Conservation (phyloP, 2,888 invertebrate species). For the Ctena decussata region DNA sequence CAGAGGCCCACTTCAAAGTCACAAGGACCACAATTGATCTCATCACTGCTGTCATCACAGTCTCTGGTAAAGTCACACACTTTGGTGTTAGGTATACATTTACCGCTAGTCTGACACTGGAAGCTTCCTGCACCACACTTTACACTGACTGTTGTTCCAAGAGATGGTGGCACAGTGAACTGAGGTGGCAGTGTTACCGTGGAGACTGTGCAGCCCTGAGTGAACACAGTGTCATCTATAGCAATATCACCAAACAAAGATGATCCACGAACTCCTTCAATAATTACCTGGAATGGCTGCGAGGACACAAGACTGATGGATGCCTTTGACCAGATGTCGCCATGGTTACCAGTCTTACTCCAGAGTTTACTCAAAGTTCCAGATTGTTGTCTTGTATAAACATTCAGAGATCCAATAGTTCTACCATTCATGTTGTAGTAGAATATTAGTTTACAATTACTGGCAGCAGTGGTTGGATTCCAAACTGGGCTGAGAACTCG, state of each 20-base stretch:
- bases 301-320: slow-evolving; percentile 65
- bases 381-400: slow-evolving; percentile 70
- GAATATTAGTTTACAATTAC: slow-evolving; percentile 73
- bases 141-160: slow-evolving; percentile 65
- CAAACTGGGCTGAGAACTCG: slow-evolving; percentile 82
- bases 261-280: slow-evolving; percentile 79
- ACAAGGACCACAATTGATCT: slow-evolving; percentile 81
- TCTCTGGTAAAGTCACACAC: slow-evolving; percentile 80
- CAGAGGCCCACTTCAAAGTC: slow-evolving; percentile 81
- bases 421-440: slow-evolving; percentile 82
- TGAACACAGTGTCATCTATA: slow-evolving; percentile 83
- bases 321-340: slow-evolving; percentile 79
- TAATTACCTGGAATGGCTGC: slow-evolving; percentile 78
- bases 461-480: slow-evolving; percentile 45
- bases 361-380: slow-evolving; percentile 69
- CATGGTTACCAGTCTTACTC: slow-evolving; percentile 69
- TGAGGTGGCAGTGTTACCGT: slow-evolving; percentile 67
- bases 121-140: slow-evolving; percentile 69
- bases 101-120: slow-evolving; percentile 71
- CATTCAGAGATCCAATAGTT: slow-evolving; percentile 77
- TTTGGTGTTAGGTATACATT: slow-evolving; percentile 72
- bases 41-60: slow-evolving; percentile 80
- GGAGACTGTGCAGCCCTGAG: slow-evolving; percentile 72
- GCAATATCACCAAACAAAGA: slow-evolving; percentile 78
- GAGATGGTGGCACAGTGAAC: slow-evolving; percentile 69